Evolutionary conservation across 2,113 vertebrate species (phyloP), one percentile per base, ranked within the genome.

Genomic region (Nansenia antarctica): DNA sequence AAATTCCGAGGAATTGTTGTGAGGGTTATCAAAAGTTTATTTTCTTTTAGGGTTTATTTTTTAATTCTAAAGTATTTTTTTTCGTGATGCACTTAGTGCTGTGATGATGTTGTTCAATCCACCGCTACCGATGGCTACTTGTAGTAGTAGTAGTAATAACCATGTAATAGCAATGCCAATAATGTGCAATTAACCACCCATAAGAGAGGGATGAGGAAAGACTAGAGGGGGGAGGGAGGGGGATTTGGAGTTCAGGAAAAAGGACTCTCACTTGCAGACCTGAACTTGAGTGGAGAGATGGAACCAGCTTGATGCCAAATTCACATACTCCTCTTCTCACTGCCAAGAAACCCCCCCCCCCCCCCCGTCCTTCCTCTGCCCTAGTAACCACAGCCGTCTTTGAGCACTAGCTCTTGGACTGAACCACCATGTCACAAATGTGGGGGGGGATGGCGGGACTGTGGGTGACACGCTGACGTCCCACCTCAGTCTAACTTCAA

Each of bases 21-120:
- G 26, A 57, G 27, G 27, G 62, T 49, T 66, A 5, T 22, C 30
- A 35, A 71, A 63, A 65, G 58, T 67, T 72, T 34, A 69, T 70
- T 74, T 70, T 55, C 58, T 61, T 71, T 27, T 62, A 68, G n/a
- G n/a, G 20, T 76, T 74, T 74, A 55, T 80, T 81, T 80, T 80
- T 47, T 65, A 54, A 77, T 76, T 73, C 64, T 66, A 0, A 67
- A 63, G 72, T 74, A 64, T 64, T 86, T 80, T 39, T 26, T 79
- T 70, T 81, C 78, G 72, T 81, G 35, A 68, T 88, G 84, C 88
- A 86, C 85, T 87, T 86, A 76, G 73, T 79, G 68, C 83, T 85
- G 82, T 89, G 85, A 88, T 69, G n/a, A 15, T 47, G 15, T 47
- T 6, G 15, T 3, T 47, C 76, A 74, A 82, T 60, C 31, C 70